These are phyloP conservation scores for Bombus haemorrhoidalis DNA, from an alignment of 1,140 invertebrate species.

Conservation along the genomic window DNA sequence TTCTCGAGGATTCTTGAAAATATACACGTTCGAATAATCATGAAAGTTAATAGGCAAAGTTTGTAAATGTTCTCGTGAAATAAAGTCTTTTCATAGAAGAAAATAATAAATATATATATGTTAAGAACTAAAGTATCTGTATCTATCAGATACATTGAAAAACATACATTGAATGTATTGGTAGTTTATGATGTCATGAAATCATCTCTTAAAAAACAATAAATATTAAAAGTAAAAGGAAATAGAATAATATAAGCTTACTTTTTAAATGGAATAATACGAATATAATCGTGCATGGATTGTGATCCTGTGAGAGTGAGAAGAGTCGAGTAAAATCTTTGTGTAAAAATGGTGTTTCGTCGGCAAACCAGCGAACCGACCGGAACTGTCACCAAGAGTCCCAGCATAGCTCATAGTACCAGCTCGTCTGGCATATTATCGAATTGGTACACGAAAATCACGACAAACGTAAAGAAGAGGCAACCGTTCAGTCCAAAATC, in stretches of 20 bases:
- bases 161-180: no score
- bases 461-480: constrained; percentile 80
- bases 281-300: neutral
- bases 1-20: neutral
- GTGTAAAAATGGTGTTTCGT: constrained; percentile 71
- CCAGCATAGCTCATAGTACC: constrained; percentile 73
- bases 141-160: no score
- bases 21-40: neutral
- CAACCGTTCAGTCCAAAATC: constrained; percentile 79
- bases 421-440: constrained; percentile 74
- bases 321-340: constrained; percentile 8
- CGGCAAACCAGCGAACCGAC: constrained; percentile 77
- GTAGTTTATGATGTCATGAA: no score
- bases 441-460: constrained; percentile 82
- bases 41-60: neutral
- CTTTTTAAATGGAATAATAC: neutral
- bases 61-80: neutral
- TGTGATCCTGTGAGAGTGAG: neutral
- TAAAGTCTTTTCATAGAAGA: neutral
- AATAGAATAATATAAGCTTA: neutral
- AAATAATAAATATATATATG: neutral
- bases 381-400: constrained; percentile 57
- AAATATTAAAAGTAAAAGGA: neutral
- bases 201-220: no score
- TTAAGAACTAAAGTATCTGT: neutral